A percentile compares a stretch with the other conserved stretches of the same genome.
These are phyloP conservation scores for Poeciliopsis turrubarensis DNA, from an alignment of 2,113 vertebrate species.

Conservation along the genomic window DNA sequence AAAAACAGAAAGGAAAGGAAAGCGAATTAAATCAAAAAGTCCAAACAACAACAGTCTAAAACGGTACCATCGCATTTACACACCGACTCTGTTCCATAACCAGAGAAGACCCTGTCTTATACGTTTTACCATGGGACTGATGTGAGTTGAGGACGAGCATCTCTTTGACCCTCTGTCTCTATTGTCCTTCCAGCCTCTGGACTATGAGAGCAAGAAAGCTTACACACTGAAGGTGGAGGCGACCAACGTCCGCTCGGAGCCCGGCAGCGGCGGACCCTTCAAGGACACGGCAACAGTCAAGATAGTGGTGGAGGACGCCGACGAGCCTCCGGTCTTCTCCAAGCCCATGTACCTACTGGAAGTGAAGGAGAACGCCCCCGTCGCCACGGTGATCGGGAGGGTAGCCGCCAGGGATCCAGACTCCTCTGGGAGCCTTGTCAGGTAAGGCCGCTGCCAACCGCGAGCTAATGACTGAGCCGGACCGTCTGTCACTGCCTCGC, in stretches of 20 bases:
- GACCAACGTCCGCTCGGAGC: constrained; percentile 88
- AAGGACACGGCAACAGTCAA: constrained; percentile 94
- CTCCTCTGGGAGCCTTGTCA: constrained; percentile 85
- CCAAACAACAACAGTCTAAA: no score
- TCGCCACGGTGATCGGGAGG: constrained; percentile 90
- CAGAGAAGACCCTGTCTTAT: not conserved
- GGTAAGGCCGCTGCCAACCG: constrained; percentile 76
- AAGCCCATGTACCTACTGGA: constrained; percentile 89
- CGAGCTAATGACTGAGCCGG: not conserved
- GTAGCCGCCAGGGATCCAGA: constrained; percentile 93
- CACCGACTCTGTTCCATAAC: no score
- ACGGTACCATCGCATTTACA: not conserved
- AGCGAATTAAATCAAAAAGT: no score
- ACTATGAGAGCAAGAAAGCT: constrained; percentile 92
- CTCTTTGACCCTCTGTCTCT: not conserved
- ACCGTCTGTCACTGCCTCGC: not conserved
- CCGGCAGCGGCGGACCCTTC: constrained; percentile 86
- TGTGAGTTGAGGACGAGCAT: not conserved
- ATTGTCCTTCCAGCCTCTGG: constrained; percentile 85
- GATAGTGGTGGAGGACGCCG: constrained; percentile 90
- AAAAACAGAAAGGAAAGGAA: no score
- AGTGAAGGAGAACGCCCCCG: constrained; percentile 91
- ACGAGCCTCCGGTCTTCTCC: constrained; percentile 93
- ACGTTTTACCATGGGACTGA: not conserved
- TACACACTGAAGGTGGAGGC: constrained; percentile 95